phyloP scores from a whole-genome alignment of 2,888 invertebrate genomes.

The Caenorhabditis doughertyi region DNA sequence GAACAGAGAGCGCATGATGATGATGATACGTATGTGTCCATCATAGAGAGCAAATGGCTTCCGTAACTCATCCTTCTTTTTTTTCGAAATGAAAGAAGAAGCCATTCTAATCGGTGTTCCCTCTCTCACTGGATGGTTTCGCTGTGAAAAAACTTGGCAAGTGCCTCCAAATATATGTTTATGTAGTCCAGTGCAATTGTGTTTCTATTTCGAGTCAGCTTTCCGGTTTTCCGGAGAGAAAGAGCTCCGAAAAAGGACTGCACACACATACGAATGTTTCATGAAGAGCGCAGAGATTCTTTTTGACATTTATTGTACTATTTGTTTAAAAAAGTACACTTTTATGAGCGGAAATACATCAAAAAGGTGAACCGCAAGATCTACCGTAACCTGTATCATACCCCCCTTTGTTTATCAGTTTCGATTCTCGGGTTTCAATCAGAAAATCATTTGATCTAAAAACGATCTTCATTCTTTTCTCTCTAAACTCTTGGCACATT shows the following conservation, averaged over 20 bases:
- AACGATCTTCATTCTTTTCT: slow-evolving; percentile 32
- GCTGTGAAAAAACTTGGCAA: not conserved
- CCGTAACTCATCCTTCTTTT: slow-evolving; percentile 12
- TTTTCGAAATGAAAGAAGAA: slow-evolving; percentile 4
- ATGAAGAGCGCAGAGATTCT: not conserved
- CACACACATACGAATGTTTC: slow-evolving; percentile 28
- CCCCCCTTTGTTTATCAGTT: too few relatives aligned
- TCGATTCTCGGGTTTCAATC: not conserved
- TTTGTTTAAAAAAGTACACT: slow-evolving; percentile 7
- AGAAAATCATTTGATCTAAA: too few relatives aligned
- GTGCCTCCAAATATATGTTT: slow-evolving; percentile 1
- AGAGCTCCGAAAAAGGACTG: slow-evolving; percentile 30
- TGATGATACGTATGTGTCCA: not conserved
- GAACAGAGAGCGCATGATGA: slow-evolving; percentile 24
- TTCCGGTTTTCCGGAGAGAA: slow-evolving; percentile 33
- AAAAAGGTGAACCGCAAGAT: too few relatives aligned
- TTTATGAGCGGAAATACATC: slow-evolving; percentile 9
- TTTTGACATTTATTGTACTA: not conserved
- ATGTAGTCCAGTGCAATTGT: not conserved
- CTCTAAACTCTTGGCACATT: slow-evolving; percentile 34
- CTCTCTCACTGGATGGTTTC: not conserved
- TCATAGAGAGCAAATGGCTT: slow-evolving; percentile 23
- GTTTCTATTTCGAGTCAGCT: slow-evolving; percentile 48
- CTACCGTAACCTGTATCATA: too few relatives aligned
- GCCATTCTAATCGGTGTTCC: slow-evolving; percentile 11